phyloP scores from a whole-genome alignment of 2,113 vertebrate species.

The Bos taurus region ARS-UCD2.0 NC_037333.1:51424501-51425000 shows the following conservation, averaged over 20 bases:
- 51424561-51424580: neutral
- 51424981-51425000: neutral
- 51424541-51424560: neutral
- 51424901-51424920: neutral
- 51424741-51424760: neutral
- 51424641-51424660: accelerated
- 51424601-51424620: accelerated
- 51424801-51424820: neutral
- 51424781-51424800: neutral
- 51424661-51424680: accelerated
- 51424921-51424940: too few species aligned
- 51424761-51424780: accelerated
- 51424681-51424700: neutral
- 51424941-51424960: too few species aligned
- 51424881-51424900: neutral
- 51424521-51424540: neutral
- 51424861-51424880: neutral
- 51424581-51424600: neutral
- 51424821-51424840: neutral
- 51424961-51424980: neutral
- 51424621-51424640: neutral
- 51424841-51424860: neutral
- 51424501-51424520: neutral
- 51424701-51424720: neutral
- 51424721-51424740: accelerated